A percentile compares a stretch with the other conserved stretches of the same genome.
Conservation (phyloP, 2,888 invertebrate species). For the Ischnura elegans region DNA sequence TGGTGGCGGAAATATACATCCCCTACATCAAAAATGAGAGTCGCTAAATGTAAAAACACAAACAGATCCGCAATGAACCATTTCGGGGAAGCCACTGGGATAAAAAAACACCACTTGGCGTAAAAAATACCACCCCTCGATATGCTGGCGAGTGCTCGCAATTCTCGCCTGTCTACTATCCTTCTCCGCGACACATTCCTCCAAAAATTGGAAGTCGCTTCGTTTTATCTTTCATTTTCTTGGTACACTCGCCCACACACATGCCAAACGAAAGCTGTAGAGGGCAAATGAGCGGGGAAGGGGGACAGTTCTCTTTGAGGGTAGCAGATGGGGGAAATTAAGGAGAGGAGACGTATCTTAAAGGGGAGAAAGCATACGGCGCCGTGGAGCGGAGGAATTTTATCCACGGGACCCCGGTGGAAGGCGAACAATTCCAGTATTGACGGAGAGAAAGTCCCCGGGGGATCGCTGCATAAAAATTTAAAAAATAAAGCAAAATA, state of each 20-base stretch:
- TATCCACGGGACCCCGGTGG: neutral
- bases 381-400: neutral
- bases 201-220: neutral
- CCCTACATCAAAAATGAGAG: neutral
- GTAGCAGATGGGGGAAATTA: neutral
- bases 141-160: neutral
- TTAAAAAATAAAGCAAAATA: too few species aligned
- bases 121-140: neutral
- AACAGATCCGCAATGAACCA: neutral
- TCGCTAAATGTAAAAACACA: neutral
- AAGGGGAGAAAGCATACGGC: neutral
- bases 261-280: neutral
- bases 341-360: neutral
- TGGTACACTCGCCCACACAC: too few species aligned
- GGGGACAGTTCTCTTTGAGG: neutral
- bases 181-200: neutral
- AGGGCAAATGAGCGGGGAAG: neutral
- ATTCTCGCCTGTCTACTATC: neutral
- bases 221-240: neutral
- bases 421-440: constrained; percentile 9
- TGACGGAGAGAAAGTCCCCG: constrained; percentile 5
- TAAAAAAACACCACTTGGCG: neutral
- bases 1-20: neutral
- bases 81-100: neutral
- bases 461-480: too few species aligned